A percentile compares a stretch with the other conserved stretches of the same genome.
Conservation (phyloP, 2,113 vertebrate species). For the Apaloderma vittatum region DNA sequence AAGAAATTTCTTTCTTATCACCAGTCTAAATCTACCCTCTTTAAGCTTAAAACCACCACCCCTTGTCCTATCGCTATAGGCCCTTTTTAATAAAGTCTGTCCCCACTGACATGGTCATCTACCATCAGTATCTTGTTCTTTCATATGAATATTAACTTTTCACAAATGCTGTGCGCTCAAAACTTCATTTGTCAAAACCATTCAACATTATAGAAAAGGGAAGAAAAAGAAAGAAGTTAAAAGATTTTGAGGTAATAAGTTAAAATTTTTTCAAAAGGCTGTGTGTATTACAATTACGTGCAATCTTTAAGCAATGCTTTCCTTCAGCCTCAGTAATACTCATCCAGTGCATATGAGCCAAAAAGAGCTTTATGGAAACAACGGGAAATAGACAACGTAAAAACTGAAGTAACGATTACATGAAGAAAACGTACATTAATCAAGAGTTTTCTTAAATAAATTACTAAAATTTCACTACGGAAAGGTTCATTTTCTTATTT, state of each 20-base stretch:
- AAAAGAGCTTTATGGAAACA: not conserved
- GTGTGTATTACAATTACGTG: not conserved
- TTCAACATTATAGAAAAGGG: not conserved
- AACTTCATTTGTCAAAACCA: not conserved
- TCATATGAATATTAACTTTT: not conserved
- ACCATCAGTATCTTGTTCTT: not conserved
- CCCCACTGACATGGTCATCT: not conserved
- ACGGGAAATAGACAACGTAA: not conserved
- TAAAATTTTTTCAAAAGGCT: not conserved
- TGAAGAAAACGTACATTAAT: fast-evolving
- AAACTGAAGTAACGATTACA: not conserved
- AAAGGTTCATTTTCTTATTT: not conserved
- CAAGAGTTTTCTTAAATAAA: not conserved
- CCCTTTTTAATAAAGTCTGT: not conserved
- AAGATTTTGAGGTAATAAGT: not conserved
- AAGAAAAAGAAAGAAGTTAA: not conserved
- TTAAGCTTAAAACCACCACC: not conserved
- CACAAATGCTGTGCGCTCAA: not conserved
- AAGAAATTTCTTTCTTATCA: not conserved
- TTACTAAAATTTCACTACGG: not conserved
- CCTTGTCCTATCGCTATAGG: not conserved
- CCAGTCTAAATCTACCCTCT: not conserved
- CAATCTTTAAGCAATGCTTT: not conserved
- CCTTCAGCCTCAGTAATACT: not conserved
- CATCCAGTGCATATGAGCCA: not conserved